A percentile compares a stretch with the other conserved stretches of the same genome.
Conservation (phyloP, 2,888 invertebrate genomes). For the Schizotus pectinicornis region DNA sequence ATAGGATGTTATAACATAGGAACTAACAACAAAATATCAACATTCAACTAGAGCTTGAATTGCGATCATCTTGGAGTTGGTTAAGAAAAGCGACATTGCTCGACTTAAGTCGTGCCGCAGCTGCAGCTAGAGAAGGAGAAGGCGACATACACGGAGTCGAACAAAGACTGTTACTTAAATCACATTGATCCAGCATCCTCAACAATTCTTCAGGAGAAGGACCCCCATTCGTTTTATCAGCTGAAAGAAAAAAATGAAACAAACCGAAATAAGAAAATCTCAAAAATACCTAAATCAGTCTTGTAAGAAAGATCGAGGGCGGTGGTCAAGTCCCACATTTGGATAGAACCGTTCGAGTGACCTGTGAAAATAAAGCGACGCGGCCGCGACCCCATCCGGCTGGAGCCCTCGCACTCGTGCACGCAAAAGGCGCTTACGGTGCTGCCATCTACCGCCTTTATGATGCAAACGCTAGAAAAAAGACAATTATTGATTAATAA, state of each 20-base stretch:
- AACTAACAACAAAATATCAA: background rate
- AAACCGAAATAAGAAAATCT: background rate
- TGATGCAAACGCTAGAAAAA: conserved; percentile 81
- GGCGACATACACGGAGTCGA: conserved; percentile 83
- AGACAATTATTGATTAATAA: no score
- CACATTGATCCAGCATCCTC: conserved; percentile 90
- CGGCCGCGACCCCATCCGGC: conserved; percentile 88
- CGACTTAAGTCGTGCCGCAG: conserved; percentile 65
- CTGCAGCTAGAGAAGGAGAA: conserved; percentile 65
- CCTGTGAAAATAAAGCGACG: conserved; percentile 90
- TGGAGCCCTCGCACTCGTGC: conserved; percentile 96
- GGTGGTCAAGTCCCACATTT: conserved; percentile 99
- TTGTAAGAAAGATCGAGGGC: conserved; percentile 79
- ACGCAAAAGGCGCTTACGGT: conserved; percentile 95
- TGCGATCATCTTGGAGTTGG: conserved; percentile 56
- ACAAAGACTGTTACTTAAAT: conserved; percentile 80
- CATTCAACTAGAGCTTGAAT: conserved; percentile 32
- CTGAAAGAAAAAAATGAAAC: conserved; percentile 47
- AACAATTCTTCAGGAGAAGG: conserved; percentile 91
- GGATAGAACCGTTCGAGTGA: conserved; percentile 89
- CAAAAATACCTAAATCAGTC: conserved; percentile 58
- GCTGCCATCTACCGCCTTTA: conserved; percentile 92
- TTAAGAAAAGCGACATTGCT: conserved; percentile 70
- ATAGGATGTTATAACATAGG: background rate
- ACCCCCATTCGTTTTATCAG: conserved; percentile 77